Base-by-base conservation (phyloP, 2,888 invertebrate genomes). In the Pedicia rivosa region DNA sequence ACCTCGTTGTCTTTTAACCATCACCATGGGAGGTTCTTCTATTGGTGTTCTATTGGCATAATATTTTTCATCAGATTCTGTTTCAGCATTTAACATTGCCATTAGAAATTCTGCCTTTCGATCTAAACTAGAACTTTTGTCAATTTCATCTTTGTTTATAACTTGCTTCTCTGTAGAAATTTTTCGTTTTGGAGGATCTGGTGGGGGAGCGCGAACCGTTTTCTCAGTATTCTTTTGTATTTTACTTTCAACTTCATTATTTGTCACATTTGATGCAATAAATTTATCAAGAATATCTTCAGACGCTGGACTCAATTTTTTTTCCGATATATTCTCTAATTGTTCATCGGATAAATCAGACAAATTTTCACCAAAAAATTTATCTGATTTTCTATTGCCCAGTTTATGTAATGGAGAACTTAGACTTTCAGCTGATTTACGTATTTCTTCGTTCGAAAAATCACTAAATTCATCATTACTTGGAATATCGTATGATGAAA, bases 321-420 rank as follows among this genome's bases (percentile, higher is more conserved):
- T 20, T 26, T 25, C 24, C 7, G 12, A n/a, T 10, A n/a, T 5
- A 7, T 26, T 27, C 12, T 17, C 12, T 1, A 45, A 19, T 7
- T 37, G 41, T 36, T 45, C 43, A 33, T 43, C 41, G 3, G 45
- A 43, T 12, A 46, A 27, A 28, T 45, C 44, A 2, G 46, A 46
- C 37, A 48, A 36, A 34, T 41, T 42, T 43, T 44, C 47, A 24
- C 46, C 47, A 31, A 47, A 45, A 41, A 47, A 47, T 43, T 47
- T 46, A 37, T 48, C 47, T 8, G 46, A 46, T 38, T 47, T 47
- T 29, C 40, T 45, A 33, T 48, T 47, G 12, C 47, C 48, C 36
- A 47, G 41, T 22, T 42, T 42, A 2, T 17, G 32, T 9, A n/a
- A n/a, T n/a, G n/a, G n/a, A n/a, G n/a, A n/a, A n/a, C n/a, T n/a